These are phyloP conservation scores for Ophraella communa DNA, from an alignment of 2,888 invertebrate species.

Conservation along the genomic window DNA sequence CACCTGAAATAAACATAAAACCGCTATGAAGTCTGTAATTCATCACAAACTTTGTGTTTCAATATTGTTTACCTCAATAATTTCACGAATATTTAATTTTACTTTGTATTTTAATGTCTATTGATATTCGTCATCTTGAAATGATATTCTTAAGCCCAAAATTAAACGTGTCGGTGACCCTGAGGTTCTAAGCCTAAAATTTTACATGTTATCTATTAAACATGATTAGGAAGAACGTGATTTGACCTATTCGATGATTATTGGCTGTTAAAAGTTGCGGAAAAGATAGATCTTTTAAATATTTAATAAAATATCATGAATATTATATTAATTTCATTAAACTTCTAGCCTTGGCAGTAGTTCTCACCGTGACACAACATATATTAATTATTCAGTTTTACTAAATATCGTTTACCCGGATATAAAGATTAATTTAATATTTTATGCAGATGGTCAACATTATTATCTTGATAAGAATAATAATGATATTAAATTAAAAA, in stretches of 20 bases:
- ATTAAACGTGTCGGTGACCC: not conserved
- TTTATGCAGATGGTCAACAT: no score
- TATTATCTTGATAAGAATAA: no score
- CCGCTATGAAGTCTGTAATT: no score
- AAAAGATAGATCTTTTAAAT: not conserved
- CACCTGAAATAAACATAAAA: no score
- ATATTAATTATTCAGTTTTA: not conserved
- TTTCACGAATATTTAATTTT: no score
- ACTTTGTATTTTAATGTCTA: no score
- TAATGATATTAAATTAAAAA: no score
- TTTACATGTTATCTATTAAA: no score
- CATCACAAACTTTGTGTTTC: no score
- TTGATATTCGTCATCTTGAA: no score
- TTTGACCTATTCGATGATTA: not conserved
- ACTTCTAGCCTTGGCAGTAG: not conserved
- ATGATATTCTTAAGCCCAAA: not conserved
- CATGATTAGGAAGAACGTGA: not conserved
- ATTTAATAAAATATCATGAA: not conserved
- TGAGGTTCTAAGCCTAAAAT: not conserved
- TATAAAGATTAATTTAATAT: not conserved
- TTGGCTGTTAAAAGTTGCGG: not conserved
- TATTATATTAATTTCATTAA: not conserved
- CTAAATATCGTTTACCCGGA: slow-evolving; percentile 1
- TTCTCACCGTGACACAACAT: not conserved
- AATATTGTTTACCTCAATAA: no score